These are phyloP conservation scores for Gambusia holbrooki DNA, from an alignment of 2,113 vertebrate species.

Conservation along the genomic window DNA sequence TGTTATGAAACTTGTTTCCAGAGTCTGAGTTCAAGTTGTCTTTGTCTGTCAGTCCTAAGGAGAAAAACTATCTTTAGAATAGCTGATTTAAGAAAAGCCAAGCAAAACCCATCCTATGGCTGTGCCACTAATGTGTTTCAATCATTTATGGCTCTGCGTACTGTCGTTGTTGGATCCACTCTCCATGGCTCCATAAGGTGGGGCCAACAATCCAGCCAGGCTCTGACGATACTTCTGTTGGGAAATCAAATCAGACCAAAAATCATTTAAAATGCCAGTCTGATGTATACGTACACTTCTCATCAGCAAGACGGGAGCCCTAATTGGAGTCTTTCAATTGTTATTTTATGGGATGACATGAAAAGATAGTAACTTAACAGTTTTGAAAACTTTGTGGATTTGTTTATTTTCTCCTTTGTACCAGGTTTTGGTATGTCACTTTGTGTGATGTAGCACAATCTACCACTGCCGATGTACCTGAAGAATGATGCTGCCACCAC, in stretches of 20 bases:
- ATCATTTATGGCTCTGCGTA: constrained; percentile 77
- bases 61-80: constrained; percentile 23
- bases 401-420: no score
- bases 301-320: background rate
- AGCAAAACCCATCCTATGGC: background rate
- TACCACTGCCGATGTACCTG: background rate
- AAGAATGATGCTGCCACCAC: background rate
- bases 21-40: constrained; percentile 88
- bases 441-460: background rate
- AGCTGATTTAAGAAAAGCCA: background rate
- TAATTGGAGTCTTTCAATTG: background rate
- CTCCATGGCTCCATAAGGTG: constrained; percentile 99
- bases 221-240: constrained; percentile 97
- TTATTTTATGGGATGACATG: background rate
- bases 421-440: background rate
- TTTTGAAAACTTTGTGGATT: no score
- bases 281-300: no score
- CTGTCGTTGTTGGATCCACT: constrained; percentile 94
- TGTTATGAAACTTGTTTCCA: constrained; percentile 86
- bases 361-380: no score
- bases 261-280: background rate
- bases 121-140: no score
- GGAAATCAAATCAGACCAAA: constrained; percentile 44
- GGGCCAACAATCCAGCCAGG: constrained; percentile 95
- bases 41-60: constrained; percentile 92